A percentile compares a stretch with the other conserved stretches of the same genome.
Conservation (phyloP, 2,888 invertebrate species). For the Prosapia bicincta region DNA sequence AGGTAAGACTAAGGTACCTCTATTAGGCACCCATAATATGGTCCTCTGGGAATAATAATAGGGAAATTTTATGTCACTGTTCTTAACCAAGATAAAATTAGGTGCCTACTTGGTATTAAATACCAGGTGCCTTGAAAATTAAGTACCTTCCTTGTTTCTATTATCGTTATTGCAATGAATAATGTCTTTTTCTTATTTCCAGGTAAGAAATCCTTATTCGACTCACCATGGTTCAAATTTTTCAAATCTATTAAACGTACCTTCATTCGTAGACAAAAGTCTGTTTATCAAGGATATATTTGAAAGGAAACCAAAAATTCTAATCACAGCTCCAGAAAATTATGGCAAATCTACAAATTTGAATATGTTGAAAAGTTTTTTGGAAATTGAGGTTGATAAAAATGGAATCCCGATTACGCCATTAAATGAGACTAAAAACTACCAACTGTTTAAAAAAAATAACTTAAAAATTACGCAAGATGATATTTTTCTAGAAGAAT, state of each 20-base stretch:
- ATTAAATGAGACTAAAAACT: neutral
- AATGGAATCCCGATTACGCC: neutral
- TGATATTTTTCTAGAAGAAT: neutral
- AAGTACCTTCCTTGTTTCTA: too few relatives aligned
- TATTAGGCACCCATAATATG: too few relatives aligned
- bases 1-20: too few relatives aligned
- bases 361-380: neutral
- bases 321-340: neutral
- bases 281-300: neutral
- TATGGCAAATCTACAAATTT: neutral
- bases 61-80: too few relatives aligned
- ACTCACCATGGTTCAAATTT: neutral
- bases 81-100: too few relatives aligned
- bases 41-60: too few relatives aligned
- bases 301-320: neutral
- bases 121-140: too few relatives aligned
- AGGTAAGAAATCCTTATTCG: neutral
- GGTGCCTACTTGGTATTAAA: too few relatives aligned
- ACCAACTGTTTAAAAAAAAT: neutral
- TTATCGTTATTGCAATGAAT: too few relatives aligned
- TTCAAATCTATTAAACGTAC: neutral
- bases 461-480: neutral
- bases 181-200: neutral
- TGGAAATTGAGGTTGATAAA: neutral
- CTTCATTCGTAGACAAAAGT: neutral